Conservation (phyloP, 2,797 vertebrate species). For the Falco berigora region DNA sequence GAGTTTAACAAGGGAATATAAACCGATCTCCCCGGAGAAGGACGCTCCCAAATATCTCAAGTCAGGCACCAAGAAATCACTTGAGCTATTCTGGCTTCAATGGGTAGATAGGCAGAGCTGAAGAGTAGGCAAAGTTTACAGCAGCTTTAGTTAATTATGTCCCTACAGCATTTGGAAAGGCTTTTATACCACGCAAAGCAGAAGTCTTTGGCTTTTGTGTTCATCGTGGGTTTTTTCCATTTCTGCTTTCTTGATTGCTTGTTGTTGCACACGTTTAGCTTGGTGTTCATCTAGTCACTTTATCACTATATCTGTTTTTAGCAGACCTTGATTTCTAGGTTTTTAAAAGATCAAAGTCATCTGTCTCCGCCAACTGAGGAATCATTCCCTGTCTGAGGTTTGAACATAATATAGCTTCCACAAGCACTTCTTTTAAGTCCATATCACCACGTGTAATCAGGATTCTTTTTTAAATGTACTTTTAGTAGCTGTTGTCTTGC, state of each 20-base stretch:
- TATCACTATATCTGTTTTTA: background rate
- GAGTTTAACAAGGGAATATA: background rate
- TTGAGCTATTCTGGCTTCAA: background rate
- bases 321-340: background rate
- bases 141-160: background rate
- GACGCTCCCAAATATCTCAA: background rate
- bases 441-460: background rate
- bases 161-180: background rate
- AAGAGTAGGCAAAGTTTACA: background rate
- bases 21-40: background rate
- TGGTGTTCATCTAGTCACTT: background rate
- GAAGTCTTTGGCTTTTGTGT: background rate
- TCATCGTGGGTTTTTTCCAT: background rate
- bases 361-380: background rate
- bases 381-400: background rate
- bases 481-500: background rate
- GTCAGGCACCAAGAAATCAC: background rate
- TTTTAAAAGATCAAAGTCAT: background rate
- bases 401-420: background rate
- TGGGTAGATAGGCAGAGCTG: background rate
- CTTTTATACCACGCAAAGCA: background rate
- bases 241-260: background rate
- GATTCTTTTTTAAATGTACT: background rate
- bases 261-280: background rate
- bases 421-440: background rate